Percentiles rank a stretch among this genome's conserved stretches.
These are phyloP conservation scores for Microctenopoma stevenorrisi DNA, from an alignment of 2,797 vertebrate genomes.

Conservation along the genomic window DNA sequence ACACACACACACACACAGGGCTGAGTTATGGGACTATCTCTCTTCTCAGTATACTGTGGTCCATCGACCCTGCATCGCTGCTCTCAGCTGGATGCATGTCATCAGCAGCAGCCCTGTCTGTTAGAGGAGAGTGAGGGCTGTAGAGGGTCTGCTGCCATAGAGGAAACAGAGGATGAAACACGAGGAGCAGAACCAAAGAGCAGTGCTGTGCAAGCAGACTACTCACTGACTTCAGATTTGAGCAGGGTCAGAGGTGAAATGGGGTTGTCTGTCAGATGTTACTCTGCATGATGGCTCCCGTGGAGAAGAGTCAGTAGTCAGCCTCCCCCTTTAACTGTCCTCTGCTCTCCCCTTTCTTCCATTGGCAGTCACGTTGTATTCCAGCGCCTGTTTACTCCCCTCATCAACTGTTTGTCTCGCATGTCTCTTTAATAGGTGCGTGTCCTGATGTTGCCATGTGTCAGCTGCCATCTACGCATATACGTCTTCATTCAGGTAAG, in stretches of 20 bases:
- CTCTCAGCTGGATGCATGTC: constrained; percentile 81
- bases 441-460: constrained; percentile 71
- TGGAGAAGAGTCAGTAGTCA: constrained; percentile 37
- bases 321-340: constrained; percentile 33
- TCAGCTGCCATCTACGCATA: constrained; percentile 54
- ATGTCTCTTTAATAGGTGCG: constrained; percentile 60
- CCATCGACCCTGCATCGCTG: constrained; percentile 79
- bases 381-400: constrained; percentile 36
- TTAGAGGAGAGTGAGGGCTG: constrained; percentile 62
- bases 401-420: constrained; percentile 18
- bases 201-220: constrained; percentile 13
- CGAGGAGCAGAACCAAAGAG: constrained; percentile 29
- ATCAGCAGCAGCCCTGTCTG: constrained; percentile 73
- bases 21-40: constrained; percentile 52
- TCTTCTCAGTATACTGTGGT: constrained; percentile 61
- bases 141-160: constrained; percentile 16
- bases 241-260: constrained; percentile 65
- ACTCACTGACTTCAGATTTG: constrained; percentile 36
- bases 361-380: constrained; percentile 31
- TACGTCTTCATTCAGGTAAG: constrained; percentile 64
- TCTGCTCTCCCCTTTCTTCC: constrained; percentile 14
- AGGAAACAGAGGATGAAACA: constrained; percentile 45
- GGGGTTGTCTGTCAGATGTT: constrained; percentile 65
- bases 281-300: constrained; percentile 52
- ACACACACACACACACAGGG: constrained; percentile 25